These are phyloP conservation scores for Eumacrocentrus americanus DNA, from an alignment of 2,888 invertebrate genomes.

Conservation along the genomic window DNA sequence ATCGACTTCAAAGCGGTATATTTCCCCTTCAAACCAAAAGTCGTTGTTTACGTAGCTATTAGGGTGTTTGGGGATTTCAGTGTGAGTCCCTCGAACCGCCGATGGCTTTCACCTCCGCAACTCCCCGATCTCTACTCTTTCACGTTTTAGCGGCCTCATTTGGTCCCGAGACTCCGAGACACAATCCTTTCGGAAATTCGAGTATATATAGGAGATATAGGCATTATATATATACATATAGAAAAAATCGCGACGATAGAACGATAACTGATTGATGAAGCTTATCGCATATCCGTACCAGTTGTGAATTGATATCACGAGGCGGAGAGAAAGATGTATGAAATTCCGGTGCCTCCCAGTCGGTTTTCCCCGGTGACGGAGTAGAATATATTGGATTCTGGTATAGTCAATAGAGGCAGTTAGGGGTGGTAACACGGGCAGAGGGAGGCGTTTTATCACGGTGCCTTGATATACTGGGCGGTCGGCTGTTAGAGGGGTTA, in stretches of 20 bases:
- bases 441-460: conserved; percentile 60
- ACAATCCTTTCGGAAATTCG: not conserved
- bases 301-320: conserved; percentile 12
- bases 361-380: conserved; percentile 53
- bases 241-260: not conserved
- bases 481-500: conserved; percentile 60
- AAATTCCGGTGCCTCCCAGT: conserved; percentile 60
- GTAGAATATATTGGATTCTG: conserved; percentile 60
- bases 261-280: not conserved
- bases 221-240: conserved; percentile 3
- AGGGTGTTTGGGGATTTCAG: conserved; percentile 54
- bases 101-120: conserved; percentile 11
- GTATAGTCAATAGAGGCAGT: conserved; percentile 61
- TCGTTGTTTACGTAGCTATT: conserved; percentile 59
- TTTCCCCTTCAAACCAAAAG: conserved; percentile 14
- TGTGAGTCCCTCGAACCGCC: conserved; percentile 20
- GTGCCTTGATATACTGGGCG: conserved; percentile 60
- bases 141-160: too few relatives aligned
- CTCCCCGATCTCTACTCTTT: too few relatives aligned
- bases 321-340: conserved; percentile 53
- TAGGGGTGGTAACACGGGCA: conserved; percentile 58
- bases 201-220: too few relatives aligned
- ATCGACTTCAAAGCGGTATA: conserved; percentile 42
- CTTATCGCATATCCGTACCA: conserved; percentile 1
- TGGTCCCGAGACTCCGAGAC: too few relatives aligned